Conservation (phyloP, 2,888 invertebrate species). For the Horisme vitalbata region DNA sequence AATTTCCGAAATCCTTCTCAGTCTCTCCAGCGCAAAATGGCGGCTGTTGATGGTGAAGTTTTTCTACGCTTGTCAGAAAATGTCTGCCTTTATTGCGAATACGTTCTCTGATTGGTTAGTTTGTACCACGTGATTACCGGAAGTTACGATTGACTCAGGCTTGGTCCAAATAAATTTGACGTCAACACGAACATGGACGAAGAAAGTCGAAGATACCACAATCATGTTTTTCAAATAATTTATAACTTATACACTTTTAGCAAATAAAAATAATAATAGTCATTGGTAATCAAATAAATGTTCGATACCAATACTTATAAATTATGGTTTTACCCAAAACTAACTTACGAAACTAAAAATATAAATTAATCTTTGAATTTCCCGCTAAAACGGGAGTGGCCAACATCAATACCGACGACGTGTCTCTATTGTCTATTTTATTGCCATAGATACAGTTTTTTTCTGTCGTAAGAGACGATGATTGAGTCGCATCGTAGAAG, state of each 20-base stretch:
- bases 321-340: too few species aligned
- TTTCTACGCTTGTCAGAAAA: conserved; percentile 97
- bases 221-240: conserved; percentile 8
- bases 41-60: conserved; percentile 97
- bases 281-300: too few species aligned
- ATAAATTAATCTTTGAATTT: conserved; percentile 53
- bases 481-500: too few species aligned
- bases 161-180: conserved; percentile 72
- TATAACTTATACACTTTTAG: too few species aligned
- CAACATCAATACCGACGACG: conserved; percentile 73
- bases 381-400: conserved; percentile 77
- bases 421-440: conserved; percentile 65
- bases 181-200: conserved; percentile 72
- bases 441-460: too few species aligned
- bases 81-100: conserved; percentile 79
- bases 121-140: conserved; percentile 78
- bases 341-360: too few species aligned
- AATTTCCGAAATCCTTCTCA: conserved; percentile 89
- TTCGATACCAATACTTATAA: too few species aligned
- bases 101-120: conserved; percentile 68
- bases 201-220: conserved; percentile 48
- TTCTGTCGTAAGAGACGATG: too few species aligned
- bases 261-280: too few species aligned
- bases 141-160: conserved; percentile 72
- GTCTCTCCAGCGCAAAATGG: conserved; percentile 94